These are phyloP conservation scores for Biston stratarius DNA, from an alignment of 2,888 invertebrate species.

Conservation along the genomic window DNA sequence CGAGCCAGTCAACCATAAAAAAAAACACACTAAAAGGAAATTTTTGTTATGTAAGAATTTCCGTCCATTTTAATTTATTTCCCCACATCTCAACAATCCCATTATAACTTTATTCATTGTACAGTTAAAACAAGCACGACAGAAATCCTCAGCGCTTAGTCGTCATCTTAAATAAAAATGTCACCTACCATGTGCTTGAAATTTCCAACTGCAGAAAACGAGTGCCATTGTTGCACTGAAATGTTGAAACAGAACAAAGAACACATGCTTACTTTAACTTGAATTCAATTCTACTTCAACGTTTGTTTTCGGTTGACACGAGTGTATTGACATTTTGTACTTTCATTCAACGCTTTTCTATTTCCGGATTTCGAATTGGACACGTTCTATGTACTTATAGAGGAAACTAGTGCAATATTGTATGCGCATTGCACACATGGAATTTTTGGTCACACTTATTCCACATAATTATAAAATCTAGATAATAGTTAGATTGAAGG, in stretches of 20 bases:
- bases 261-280: constrained; percentile 42
- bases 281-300: constrained; percentile 41
- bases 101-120: constrained; percentile 22
- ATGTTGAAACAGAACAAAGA: constrained; percentile 55
- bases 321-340: constrained; percentile 29
- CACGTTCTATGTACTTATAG: not conserved
- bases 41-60: not conserved
- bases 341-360: constrained; percentile 23
- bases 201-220: constrained; percentile 62
- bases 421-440: not conserved
- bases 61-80: constrained; percentile 16
- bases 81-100: constrained; percentile 16
- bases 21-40: no score
- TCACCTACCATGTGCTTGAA: constrained; percentile 58
- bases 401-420: constrained; percentile 2
- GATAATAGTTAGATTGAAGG: no score
- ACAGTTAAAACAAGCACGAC: constrained; percentile 16
- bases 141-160: constrained; percentile 18
- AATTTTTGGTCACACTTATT: not conserved
- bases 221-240: constrained; percentile 59
- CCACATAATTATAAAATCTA: not conserved
- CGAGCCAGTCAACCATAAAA: no score
- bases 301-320: constrained; percentile 28
- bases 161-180: constrained; percentile 51
- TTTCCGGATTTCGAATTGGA: constrained; percentile 19